Percentiles rank a stretch among this genome's conserved stretches.
Evolutionary conservation across 2,797 vertebrate species (phyloP).

Genomic region (Microhierax caerulescens): DNA sequence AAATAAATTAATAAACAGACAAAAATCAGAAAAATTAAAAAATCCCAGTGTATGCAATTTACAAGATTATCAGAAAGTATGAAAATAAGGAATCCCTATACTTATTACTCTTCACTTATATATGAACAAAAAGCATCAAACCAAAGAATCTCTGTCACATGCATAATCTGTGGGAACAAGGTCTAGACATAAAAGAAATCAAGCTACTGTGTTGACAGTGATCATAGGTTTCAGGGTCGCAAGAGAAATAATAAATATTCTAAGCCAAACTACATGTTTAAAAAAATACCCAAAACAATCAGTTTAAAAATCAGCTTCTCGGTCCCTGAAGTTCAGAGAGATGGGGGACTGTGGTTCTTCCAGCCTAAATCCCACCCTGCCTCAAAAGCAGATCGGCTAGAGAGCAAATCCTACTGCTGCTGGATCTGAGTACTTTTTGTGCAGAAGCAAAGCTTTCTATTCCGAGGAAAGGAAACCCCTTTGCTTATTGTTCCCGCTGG

Average conservation of each 20-base stretch:
- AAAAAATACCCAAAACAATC: not conserved
- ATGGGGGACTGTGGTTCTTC: fast-evolving
- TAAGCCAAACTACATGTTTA: not conserved
- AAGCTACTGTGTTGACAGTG: not conserved
- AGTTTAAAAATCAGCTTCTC: not conserved
- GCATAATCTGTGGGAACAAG: not conserved
- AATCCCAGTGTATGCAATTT: not conserved
- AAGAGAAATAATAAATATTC: not conserved
- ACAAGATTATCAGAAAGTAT: not conserved
- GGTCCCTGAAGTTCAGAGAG: not conserved
- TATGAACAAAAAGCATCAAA: not conserved
- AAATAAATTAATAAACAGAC: not conserved
- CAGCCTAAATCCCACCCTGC: not conserved
- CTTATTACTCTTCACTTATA: not conserved
- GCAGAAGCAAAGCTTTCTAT: not conserved
- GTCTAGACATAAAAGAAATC: not conserved
- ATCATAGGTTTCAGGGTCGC: not conserved
- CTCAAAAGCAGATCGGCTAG: not conserved
- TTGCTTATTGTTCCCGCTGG: not conserved
- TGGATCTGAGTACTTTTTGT: not conserved
- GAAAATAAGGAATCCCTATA: not conserved
- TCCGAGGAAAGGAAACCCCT: not conserved
- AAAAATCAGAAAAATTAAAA: not conserved
- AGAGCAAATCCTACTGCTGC: not conserved
- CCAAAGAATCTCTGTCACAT: not conserved